Conservation (phyloP, 2,113 vertebrate genomes). For the Tragelaphus scriptus region DNA sequence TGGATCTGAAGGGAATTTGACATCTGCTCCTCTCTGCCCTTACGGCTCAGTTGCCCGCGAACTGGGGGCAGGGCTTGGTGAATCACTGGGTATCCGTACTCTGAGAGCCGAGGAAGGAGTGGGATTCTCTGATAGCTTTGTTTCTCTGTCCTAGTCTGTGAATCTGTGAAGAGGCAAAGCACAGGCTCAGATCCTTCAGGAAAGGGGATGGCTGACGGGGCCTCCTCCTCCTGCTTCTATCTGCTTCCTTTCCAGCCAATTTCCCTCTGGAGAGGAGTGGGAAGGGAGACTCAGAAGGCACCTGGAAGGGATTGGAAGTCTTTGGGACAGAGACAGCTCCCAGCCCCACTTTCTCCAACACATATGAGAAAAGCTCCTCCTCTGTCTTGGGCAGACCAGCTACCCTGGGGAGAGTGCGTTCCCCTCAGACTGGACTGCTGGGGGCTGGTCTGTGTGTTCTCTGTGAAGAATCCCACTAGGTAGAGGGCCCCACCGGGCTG, state of each 20-base stretch:
- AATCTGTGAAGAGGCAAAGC: background rate
- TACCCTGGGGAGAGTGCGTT: background rate
- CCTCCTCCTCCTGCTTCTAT: background rate
- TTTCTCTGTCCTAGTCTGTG: background rate
- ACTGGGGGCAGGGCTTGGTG: background rate
- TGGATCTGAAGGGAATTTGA: background rate
- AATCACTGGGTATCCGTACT: background rate
- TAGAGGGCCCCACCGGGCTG: background rate
- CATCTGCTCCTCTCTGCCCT: background rate
- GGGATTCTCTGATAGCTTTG: background rate
- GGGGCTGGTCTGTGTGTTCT: fast-evolving
- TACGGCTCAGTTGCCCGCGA: background rate
- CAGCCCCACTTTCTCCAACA: background rate
- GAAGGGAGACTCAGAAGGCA: background rate
- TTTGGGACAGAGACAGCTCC: background rate
- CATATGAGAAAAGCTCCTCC: background rate
- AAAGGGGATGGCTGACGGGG: background rate
- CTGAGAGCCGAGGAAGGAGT: background rate
- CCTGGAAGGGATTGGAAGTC: background rate
- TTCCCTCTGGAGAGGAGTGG: background rate
- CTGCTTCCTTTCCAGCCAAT: background rate
- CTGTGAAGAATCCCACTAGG: background rate
- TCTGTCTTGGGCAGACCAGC: background rate
- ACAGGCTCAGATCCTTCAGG: background rate
- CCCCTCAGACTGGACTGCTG: background rate